phyloP scores from a whole-genome alignment of 1,140 invertebrate species.

The Aporrectodea caliginosa region DNA sequence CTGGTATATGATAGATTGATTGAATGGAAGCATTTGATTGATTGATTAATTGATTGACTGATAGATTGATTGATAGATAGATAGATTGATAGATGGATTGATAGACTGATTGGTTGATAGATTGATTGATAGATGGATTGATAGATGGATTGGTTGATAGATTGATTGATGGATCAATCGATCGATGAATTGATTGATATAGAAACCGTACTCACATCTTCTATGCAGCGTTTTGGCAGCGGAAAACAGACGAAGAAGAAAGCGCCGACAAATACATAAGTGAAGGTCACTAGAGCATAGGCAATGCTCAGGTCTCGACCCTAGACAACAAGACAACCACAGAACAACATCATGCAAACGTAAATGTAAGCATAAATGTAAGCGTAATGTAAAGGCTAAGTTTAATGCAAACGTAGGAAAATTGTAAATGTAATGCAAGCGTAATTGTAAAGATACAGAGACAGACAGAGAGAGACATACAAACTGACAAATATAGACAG shows the following conservation, averaged over 20 bases:
- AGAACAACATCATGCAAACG: too few species aligned
- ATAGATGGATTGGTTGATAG: neutral
- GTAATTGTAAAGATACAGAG: neutral
- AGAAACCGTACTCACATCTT: constrained; percentile 72
- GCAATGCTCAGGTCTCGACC: constrained; percentile 80
- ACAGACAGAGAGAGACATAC: constrained; percentile 28
- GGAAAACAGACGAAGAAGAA: constrained; percentile 81
- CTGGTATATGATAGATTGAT: neutral
- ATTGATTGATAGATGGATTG: neutral
- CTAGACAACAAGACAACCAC: constrained; percentile 57
- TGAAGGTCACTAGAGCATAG: constrained; percentile 73
- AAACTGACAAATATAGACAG: neutral
- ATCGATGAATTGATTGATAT: neutral
- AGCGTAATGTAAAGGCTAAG: too few species aligned
- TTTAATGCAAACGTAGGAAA: neutral
- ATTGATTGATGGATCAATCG: neutral
- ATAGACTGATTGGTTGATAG: neutral
- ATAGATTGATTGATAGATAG: too few species aligned
- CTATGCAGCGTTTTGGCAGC: constrained; percentile 75
- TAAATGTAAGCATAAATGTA: neutral
- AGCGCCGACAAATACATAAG: constrained; percentile 76
- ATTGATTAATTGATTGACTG: too few species aligned
- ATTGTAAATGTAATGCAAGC: neutral
- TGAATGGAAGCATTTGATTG: constrained; percentile 9
- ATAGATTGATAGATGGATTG: neutral